These are phyloP conservation scores for Pammene fasciana DNA, from an alignment of 2,888 invertebrate genomes.

Conservation along the genomic window DNA sequence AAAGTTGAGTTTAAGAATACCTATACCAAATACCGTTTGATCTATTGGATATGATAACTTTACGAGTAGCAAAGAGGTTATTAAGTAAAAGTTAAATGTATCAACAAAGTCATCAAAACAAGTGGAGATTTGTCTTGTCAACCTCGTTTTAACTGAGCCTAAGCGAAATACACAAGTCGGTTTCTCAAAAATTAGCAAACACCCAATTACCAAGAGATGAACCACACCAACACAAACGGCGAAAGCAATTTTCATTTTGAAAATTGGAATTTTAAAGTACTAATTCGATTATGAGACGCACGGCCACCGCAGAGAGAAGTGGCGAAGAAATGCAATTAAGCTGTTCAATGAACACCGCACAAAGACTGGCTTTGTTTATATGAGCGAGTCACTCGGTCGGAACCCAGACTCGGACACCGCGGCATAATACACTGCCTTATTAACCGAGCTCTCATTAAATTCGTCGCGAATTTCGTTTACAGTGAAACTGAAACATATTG, in stretches of 20 bases:
- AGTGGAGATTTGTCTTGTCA: not conserved
- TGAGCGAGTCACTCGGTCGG: slow-evolving; percentile 61
- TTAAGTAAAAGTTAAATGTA: no score
- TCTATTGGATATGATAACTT: no score
- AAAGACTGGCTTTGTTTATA: slow-evolving; percentile 71
- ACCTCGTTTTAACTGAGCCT: not conserved
- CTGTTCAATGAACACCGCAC: slow-evolving; percentile 74
- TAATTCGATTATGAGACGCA: slow-evolving; percentile 66
- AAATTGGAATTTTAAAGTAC: slow-evolving; percentile 53
- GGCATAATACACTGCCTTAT: slow-evolving; percentile 46
- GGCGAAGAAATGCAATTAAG: slow-evolving; percentile 75
- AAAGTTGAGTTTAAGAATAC: no score
- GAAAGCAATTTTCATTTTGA: slow-evolving; percentile 41
- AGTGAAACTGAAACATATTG: slow-evolving; percentile 40
- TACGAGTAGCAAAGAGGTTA: no score
- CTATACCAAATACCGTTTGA: no score
- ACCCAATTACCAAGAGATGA: slow-evolving; percentile 11
- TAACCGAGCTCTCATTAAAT: slow-evolving; percentile 39
- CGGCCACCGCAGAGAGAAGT: slow-evolving; percentile 62
- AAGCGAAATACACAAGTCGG: not conserved
- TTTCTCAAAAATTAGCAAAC: slow-evolving; percentile 13
- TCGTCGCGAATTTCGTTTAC: slow-evolving; percentile 37
- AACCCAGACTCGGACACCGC: slow-evolving; percentile 57
- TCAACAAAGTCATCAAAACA: no score
- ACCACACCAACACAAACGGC: slow-evolving; percentile 25